These are phyloP conservation scores for Ctenochaetus hawaiiensis DNA, from an alignment of 2,797 vertebrate species.

Conservation along the genomic window DNA sequence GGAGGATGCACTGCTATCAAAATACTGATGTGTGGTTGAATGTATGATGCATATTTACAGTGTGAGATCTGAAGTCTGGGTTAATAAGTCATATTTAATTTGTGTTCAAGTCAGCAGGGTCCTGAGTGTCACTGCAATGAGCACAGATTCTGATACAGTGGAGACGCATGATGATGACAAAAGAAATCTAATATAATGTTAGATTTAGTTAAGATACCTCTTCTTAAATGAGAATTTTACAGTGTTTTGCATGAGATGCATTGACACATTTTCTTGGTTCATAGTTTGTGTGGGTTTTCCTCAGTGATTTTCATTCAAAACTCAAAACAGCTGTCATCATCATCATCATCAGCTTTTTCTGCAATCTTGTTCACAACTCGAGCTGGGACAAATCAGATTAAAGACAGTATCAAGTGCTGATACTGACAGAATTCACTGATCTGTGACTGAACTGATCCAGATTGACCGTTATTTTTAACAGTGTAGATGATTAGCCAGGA, in stretches of 20 bases:
- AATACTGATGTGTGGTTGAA: not conserved
- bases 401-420: no score
- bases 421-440: no score
- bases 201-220: no score
- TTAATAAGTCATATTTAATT: slow-evolving; percentile 2
- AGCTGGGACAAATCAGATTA: no score
- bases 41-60: slow-evolving; percentile 9
- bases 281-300: not conserved
- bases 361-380: not conserved
- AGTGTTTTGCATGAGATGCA: no score
- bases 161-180: not conserved
- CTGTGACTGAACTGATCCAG: no score
- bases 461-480: no score
- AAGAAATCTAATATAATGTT: no score
- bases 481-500: no score
- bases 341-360: not conserved
- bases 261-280: not conserved
- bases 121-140: not conserved
- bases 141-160: not conserved
- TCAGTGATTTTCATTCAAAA: not conserved
- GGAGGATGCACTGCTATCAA: slow-evolving; percentile 3
- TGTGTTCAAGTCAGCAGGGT: not conserved
- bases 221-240: not conserved
- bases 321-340: not conserved
- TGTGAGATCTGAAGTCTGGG: not conserved